A percentile compares a stretch with the other conserved stretches of the same genome.
These are phyloP conservation scores for Archips xylosteana DNA, from an alignment of 2,888 invertebrate species.

Conservation along the genomic window DNA sequence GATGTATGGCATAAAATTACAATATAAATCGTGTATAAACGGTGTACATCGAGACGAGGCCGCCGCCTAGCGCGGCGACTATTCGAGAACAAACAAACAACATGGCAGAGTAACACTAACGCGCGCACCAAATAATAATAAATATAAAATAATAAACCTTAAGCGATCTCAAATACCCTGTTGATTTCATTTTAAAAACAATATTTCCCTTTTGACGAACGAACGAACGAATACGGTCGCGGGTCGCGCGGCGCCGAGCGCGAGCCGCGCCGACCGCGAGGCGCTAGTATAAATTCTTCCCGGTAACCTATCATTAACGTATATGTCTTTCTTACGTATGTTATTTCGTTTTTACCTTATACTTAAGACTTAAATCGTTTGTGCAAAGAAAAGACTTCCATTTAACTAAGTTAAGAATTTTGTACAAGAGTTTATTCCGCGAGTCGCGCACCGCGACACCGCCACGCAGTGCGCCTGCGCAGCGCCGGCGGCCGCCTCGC, in stretches of 20 bases:
- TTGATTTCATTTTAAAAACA: conserved; percentile 77
- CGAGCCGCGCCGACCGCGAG: conserved; percentile 48
- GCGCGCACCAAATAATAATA: conserved; percentile 68
- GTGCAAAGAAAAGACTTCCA: conserved; percentile 72
- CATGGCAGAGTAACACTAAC: conserved; percentile 63
- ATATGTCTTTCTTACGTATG: conserved; percentile 86
- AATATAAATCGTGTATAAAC: conserved; percentile 36
- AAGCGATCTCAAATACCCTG: conserved; percentile 85
- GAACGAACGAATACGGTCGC: conserved; percentile 25
- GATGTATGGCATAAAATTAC: conserved; percentile 37
- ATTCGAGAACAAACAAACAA: conserved; percentile 51
- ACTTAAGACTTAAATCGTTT: conserved; percentile 66
- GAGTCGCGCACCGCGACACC: background rate
- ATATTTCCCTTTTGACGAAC: conserved; percentile 39
- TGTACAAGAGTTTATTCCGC: conserved; percentile 67
- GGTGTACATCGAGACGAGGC: conserved; percentile 30
- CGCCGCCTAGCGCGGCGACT: conserved; percentile 19
- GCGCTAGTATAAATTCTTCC: conserved; percentile 76
- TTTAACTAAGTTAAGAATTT: conserved; percentile 65
- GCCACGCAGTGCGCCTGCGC: background rate
- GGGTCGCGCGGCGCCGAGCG: conserved; percentile 14
- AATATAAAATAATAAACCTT: conserved; percentile 83
- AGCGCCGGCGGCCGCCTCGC: background rate
- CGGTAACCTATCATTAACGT: conserved; percentile 82
- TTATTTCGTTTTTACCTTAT: conserved; percentile 80